Conservation (phyloP, 2,797 vertebrate genomes). For the Eurystomus glaucurus region DNA sequence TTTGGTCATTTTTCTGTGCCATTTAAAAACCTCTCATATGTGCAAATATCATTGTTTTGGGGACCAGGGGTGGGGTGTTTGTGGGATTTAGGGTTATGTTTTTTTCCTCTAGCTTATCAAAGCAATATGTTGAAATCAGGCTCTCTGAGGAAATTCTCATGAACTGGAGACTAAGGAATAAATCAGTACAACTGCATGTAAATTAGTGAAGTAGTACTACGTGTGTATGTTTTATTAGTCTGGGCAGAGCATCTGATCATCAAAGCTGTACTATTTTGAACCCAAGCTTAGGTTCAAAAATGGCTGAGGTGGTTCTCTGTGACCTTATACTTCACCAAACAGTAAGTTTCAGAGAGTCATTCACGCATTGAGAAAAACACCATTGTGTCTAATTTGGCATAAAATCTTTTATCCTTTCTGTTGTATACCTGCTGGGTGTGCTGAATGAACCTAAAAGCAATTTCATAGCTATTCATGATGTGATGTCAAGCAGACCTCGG, state of each 20-base stretch:
- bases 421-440: background rate
- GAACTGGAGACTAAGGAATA: background rate
- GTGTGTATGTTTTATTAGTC: background rate
- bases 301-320: background rate
- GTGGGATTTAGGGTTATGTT: rapidly evolving
- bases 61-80: rapidly evolving
- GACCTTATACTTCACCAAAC: background rate
- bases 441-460: constrained; percentile 16
- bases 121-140: background rate
- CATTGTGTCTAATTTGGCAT: background rate
- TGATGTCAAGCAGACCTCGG: background rate
- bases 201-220: background rate
- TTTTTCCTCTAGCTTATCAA: background rate
- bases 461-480: background rate
- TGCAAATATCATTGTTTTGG: background rate
- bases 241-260: background rate
- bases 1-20: background rate
- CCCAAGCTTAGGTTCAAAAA: background rate
- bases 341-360: background rate
- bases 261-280: background rate
- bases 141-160: background rate
- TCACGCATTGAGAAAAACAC: background rate
- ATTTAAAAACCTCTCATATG: background rate
- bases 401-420: background rate
- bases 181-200: background rate